Percentiles rank a stretch among this genome's conserved stretches.
Evolutionary conservation across 2,113 vertebrate species (phyloP).

Genomic region (Crocuta crocuta): DNA sequence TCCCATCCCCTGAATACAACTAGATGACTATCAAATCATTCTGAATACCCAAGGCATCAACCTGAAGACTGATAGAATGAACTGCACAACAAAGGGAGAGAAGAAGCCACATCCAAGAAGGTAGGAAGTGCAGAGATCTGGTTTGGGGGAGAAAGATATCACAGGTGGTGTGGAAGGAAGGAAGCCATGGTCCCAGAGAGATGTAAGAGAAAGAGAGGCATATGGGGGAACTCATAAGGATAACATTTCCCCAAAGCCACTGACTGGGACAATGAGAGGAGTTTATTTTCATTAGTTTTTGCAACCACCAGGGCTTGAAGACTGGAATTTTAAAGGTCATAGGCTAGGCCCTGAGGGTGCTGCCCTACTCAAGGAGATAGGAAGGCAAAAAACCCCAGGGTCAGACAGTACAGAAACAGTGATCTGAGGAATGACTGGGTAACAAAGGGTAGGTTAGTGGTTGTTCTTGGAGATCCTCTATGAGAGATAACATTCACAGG

Average conservation of each 20-base stretch:
- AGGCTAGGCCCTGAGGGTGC: background rate
- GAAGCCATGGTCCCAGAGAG: background rate
- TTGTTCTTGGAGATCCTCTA: background rate
- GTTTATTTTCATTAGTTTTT: background rate
- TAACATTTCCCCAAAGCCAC: background rate
- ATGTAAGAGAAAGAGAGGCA: background rate
- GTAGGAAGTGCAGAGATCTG: background rate
- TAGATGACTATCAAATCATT: background rate
- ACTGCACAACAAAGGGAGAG: background rate
- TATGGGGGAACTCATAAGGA: background rate
- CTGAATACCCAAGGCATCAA: background rate
- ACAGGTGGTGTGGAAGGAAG: background rate
- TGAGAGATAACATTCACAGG: background rate
- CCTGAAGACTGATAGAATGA: background rate
- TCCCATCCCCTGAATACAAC: background rate
- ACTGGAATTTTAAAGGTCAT: background rate
- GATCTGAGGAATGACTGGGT: background rate
- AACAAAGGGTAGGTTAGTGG: background rate
- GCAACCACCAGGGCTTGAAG: background rate
- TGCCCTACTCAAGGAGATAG: background rate
- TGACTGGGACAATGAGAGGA: background rate
- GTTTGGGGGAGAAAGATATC: background rate
- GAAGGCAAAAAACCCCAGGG: background rate
- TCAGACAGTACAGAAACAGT: background rate
- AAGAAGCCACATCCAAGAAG: background rate